phyloP scores from a whole-genome alignment of 2,797 vertebrate genomes.

The Uromys caudimaculatus region DNA sequence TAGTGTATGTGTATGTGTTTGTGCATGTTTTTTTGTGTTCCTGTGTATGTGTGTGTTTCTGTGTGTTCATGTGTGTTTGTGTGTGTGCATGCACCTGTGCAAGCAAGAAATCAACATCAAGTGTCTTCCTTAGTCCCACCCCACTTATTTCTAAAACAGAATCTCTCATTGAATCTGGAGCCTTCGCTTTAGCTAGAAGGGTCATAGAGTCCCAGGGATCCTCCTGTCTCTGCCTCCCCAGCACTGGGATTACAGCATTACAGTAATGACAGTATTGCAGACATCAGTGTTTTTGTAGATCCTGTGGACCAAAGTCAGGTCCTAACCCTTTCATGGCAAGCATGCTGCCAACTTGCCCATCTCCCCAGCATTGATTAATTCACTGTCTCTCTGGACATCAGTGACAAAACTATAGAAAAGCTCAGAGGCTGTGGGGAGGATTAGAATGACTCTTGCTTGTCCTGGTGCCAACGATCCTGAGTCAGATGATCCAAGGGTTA shows the following conservation, averaged over 20 bases:
- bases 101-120: background rate
- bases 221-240: background rate
- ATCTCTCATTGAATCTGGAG: background rate
- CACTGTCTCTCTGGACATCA: constrained; percentile 1
- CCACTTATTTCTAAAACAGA: background rate
- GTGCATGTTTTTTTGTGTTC: background rate
- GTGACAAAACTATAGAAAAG: constrained; percentile 56
- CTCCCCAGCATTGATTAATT: background rate
- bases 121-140: background rate
- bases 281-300: background rate
- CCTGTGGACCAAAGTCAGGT: background rate
- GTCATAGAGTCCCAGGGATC: background rate
- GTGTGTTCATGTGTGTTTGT: background rate
- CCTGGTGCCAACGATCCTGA: constrained; percentile 35
- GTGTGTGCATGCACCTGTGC: background rate
- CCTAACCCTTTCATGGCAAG: background rate
- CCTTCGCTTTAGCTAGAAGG: background rate
- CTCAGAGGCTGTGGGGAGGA: background rate
- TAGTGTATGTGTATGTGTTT: background rate
- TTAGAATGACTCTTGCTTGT: constrained; percentile 49
- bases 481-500: constrained; percentile 48
- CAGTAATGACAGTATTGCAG: background rate
- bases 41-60: background rate
- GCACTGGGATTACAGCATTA: background rate
- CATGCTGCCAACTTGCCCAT: background rate